These are phyloP conservation scores for Xylota sylvarum DNA, from an alignment of 2,888 invertebrate species.

Conservation along the genomic window DNA sequence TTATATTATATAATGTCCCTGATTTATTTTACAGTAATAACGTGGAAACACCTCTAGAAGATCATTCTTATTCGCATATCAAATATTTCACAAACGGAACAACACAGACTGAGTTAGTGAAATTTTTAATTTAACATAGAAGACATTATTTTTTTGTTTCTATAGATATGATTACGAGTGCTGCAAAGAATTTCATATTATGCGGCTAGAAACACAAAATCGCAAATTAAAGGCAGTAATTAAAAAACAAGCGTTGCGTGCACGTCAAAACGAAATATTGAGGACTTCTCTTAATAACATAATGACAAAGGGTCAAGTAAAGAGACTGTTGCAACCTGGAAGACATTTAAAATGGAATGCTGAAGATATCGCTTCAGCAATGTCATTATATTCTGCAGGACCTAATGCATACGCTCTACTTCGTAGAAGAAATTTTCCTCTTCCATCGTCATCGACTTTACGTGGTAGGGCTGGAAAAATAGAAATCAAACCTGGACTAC, in stretches of 20 bases:
- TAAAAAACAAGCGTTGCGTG: constrained; percentile 31
- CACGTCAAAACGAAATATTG: constrained; percentile 49
- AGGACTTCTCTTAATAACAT: constrained; percentile 18
- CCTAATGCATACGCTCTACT: constrained; percentile 42
- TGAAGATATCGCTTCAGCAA: constrained; percentile 57
- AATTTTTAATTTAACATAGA: background rate
- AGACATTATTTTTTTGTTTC: background rate
- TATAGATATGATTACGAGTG: constrained; percentile 45
- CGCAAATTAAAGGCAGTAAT: constrained; percentile 18
- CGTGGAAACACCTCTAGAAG: background rate
- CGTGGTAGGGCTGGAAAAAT: constrained; percentile 58
- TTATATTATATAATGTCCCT: background rate
- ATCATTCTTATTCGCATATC: constrained; percentile 46
- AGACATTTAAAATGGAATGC: constrained; percentile 42
- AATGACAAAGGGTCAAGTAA: constrained; percentile 62
- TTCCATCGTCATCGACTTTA: constrained; percentile 50
- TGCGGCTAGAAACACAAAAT: constrained; percentile 47
- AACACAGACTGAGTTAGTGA: constrained; percentile 55
- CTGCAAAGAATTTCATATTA: constrained; percentile 56
- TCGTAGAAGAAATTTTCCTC: constrained; percentile 49
- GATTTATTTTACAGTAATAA: constrained; percentile 4
- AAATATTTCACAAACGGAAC: constrained; percentile 31
- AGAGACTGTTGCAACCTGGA: constrained; percentile 35
- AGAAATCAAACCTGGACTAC: constrained; percentile 52
- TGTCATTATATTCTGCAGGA: constrained; percentile 51